phyloP scores from a whole-genome alignment of 2,113 vertebrate genomes.

The Myotis yumanensis region DNA sequence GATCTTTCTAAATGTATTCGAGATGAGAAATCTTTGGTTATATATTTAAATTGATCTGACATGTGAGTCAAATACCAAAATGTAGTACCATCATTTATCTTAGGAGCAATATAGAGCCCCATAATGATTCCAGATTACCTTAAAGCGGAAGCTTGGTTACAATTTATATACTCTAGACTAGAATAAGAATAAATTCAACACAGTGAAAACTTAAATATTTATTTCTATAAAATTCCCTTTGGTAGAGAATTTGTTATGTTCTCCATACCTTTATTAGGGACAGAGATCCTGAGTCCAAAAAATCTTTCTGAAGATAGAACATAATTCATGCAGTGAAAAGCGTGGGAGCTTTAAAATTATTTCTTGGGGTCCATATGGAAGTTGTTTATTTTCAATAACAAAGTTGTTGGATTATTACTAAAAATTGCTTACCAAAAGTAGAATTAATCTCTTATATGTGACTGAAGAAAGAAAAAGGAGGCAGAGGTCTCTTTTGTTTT shows the following conservation, averaged over 20 bases:
- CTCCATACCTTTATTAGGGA: not conserved
- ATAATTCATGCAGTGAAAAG: not conserved
- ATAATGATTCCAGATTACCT: not conserved
- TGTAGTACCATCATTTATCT: not conserved
- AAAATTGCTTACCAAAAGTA: conserved; percentile 14
- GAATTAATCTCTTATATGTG: not conserved
- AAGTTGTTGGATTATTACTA: not conserved
- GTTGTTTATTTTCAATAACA: not conserved
- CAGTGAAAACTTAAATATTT: not conserved
- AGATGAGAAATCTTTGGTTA: not conserved
- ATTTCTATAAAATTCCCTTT: not conserved
- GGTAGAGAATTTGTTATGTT: not conserved
- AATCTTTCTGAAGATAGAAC: conserved; percentile 8
- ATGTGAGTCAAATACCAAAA: not conserved
- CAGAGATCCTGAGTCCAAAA: not conserved
- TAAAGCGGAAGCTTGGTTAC: not conserved
- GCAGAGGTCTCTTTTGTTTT: not conserved
- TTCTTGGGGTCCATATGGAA: not conserved
- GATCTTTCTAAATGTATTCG: not conserved
- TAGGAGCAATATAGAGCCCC: not conserved
- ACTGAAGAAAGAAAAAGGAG: conserved; percentile 16
- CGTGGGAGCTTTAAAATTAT: not conserved
- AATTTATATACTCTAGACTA: not conserved
- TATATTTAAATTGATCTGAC: not conserved
- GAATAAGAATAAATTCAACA: conserved; percentile 6